Percentiles rank a stretch among this genome's conserved stretches.
Conservation (phyloP, 1,140 invertebrate species). For the Rhysida immarginata region DNA sequence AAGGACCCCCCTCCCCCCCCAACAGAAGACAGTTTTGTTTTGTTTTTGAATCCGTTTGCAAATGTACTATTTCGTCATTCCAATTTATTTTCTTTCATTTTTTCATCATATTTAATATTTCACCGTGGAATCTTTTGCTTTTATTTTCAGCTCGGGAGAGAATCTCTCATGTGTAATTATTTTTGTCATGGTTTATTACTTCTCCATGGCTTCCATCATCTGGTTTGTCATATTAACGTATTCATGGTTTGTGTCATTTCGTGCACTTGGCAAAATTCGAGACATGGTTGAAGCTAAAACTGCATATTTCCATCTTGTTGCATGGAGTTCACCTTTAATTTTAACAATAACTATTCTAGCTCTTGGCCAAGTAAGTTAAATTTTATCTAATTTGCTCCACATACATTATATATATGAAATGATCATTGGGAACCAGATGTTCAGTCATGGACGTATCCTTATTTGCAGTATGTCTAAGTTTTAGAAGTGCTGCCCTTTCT, state of each 20-base stretch:
- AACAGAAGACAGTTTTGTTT: no score
- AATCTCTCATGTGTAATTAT: slow-evolving; percentile 79
- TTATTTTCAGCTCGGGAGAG: slow-evolving; percentile 47
- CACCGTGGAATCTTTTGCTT: no score
- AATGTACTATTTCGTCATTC: no score
- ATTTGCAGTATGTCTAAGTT: no score
- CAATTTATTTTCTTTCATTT: no score
- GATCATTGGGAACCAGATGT: no score
- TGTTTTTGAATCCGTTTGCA: no score
- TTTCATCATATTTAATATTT: no score
- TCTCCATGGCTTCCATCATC: slow-evolving; percentile 78
- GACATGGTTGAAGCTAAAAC: slow-evolving; percentile 81
- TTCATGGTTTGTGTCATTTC: slow-evolving; percentile 78
- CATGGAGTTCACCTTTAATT: slow-evolving; percentile 83
- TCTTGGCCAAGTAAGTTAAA: slow-evolving; percentile 38
- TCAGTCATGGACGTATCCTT: no score
- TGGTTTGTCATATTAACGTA: slow-evolving; percentile 95
- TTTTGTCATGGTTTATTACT: slow-evolving; percentile 91
- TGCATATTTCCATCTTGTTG: slow-evolving; percentile 84
- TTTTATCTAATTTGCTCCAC: neutral
- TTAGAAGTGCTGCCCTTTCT: no score
- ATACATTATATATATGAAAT: neutral
- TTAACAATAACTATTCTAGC: slow-evolving; percentile 80
- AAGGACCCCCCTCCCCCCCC: no score
- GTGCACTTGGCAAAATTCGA: slow-evolving; percentile 66